These are phyloP conservation scores for Oryzias celebensis DNA, from an alignment of 2,113 vertebrate species.

Conservation along the genomic window DNA sequence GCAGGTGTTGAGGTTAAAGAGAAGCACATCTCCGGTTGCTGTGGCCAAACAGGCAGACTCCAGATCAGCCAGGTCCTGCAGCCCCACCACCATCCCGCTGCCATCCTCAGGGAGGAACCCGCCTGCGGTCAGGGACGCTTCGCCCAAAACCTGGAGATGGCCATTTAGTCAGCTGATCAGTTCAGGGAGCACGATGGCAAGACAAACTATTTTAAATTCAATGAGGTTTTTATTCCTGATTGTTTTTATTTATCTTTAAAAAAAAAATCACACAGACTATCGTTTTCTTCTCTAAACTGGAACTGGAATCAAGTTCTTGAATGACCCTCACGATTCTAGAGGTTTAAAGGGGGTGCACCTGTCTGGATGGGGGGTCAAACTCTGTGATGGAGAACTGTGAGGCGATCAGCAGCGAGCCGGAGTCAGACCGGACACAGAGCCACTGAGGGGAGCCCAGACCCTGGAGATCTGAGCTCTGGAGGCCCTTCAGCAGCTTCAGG, in stretches of 20 bases:
- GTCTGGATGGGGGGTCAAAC: constrained; percentile 69
- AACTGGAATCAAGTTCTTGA: too few relatives aligned
- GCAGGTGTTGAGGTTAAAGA: constrained; percentile 82
- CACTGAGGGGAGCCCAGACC: constrained; percentile 78
- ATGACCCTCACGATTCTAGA: too few relatives aligned
- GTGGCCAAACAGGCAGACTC: constrained; percentile 90
- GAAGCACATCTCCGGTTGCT: constrained; percentile 85
- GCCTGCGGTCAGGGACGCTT: constrained; percentile 80
- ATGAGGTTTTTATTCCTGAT: too few relatives aligned
- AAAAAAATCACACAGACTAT: too few relatives aligned
- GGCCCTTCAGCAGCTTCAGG: constrained; percentile 80
- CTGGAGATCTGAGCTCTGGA: constrained; percentile 67
- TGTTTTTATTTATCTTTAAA: too few relatives aligned
- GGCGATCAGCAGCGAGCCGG: constrained; percentile 78
- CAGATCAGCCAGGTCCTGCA: constrained; percentile 88
- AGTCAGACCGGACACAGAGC: constrained; percentile 75
- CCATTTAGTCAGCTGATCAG: too few relatives aligned
- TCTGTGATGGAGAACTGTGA: constrained; percentile 82
- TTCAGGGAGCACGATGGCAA: too few relatives aligned
- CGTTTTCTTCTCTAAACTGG: too few relatives aligned
- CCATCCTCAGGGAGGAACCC: constrained; percentile 86
- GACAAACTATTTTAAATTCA: too few relatives aligned
- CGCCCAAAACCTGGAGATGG: constrained; percentile 76
- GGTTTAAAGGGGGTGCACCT: constrained; percentile 55
- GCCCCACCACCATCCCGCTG: constrained; percentile 81